phyloP scores from a whole-genome alignment of 1,140 invertebrate genomes.

The Eueides isabella region DNA sequence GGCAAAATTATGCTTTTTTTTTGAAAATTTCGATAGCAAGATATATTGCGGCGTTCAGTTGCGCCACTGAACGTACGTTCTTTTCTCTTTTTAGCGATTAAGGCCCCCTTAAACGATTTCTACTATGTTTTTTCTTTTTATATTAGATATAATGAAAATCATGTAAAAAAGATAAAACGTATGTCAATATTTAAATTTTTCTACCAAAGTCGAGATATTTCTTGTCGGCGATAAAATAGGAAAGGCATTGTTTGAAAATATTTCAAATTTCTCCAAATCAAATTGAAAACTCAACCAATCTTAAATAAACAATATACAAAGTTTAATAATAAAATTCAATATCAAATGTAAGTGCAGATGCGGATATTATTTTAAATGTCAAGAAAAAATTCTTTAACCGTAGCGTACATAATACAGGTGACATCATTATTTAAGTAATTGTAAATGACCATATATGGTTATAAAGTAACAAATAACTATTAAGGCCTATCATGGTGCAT shows the following conservation, averaged over 20 bases:
- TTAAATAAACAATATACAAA: background rate
- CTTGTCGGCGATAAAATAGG: too few relatives aligned
- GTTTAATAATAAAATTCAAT: background rate
- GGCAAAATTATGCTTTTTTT: background rate
- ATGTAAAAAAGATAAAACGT: too few relatives aligned
- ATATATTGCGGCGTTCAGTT: background rate
- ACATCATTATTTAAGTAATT: constrained; percentile 32
- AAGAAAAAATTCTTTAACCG: background rate
- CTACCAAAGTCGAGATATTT: too few relatives aligned
- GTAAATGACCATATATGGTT: constrained; percentile 32
- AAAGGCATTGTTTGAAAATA: too few relatives aligned
- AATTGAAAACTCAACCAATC: too few relatives aligned
- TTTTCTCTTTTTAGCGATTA: too few relatives aligned
- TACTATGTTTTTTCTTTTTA: too few relatives aligned
- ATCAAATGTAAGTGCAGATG: background rate
- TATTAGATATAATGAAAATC: too few relatives aligned
- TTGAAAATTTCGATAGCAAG: background rate
- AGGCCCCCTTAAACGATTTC: too few relatives aligned
- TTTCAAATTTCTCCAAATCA: too few relatives aligned
- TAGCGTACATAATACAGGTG: background rate
- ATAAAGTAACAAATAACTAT: constrained; percentile 10
- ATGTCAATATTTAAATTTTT: too few relatives aligned
- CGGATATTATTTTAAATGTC: constrained; percentile 6
- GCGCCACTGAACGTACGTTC: background rate
- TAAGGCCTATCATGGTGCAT: too few relatives aligned